Conservation (phyloP, 2,113 vertebrate species). For the Amia ocellicauda region DNA sequence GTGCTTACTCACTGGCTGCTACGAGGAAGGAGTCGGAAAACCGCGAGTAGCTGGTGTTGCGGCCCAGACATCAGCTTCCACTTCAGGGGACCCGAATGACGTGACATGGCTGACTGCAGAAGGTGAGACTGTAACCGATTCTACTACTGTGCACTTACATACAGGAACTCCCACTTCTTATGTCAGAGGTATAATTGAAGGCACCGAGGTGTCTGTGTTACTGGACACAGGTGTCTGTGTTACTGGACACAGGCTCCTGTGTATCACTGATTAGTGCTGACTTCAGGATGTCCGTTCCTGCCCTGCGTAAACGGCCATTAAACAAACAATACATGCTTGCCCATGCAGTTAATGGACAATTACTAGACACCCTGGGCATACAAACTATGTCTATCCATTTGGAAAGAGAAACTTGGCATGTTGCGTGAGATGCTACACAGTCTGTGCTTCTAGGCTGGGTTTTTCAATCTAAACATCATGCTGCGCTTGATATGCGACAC, state of each 20-base stretch:
- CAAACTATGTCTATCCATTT: too few relatives aligned
- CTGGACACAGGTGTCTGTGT: background rate
- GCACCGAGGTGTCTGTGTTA: background rate
- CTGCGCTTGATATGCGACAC: too few relatives aligned
- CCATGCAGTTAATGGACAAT: slow-evolving; percentile 14
- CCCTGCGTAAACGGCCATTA: background rate
- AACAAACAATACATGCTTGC: slow-evolving; percentile 1
- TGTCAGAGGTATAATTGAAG: slow-evolving; percentile 7
- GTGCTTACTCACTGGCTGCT: too few relatives aligned
- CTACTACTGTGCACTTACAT: background rate
- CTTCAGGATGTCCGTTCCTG: slow-evolving; percentile 3
- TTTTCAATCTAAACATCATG: too few relatives aligned
- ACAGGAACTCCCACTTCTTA: background rate
- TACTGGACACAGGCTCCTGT: background rate
- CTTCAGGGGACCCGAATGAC: background rate
- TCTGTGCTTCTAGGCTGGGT: too few relatives aligned
- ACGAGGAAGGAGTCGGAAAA: too few relatives aligned
- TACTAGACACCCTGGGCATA: too few relatives aligned
- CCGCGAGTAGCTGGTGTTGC: slow-evolving; percentile 4
- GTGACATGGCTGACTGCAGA: too few relatives aligned
- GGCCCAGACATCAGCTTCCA: slow-evolving; percentile 2
- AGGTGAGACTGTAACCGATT: background rate
- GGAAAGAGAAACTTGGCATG: too few relatives aligned
- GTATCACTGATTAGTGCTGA: slow-evolving; percentile 6
- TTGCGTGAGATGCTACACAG: too few relatives aligned